A percentile compares a stretch with the other conserved stretches of the same genome.
These are phyloP conservation scores for Rhinogobius similis DNA, from an alignment of 2,113 vertebrate genomes.

Conservation along the genomic window DNA sequence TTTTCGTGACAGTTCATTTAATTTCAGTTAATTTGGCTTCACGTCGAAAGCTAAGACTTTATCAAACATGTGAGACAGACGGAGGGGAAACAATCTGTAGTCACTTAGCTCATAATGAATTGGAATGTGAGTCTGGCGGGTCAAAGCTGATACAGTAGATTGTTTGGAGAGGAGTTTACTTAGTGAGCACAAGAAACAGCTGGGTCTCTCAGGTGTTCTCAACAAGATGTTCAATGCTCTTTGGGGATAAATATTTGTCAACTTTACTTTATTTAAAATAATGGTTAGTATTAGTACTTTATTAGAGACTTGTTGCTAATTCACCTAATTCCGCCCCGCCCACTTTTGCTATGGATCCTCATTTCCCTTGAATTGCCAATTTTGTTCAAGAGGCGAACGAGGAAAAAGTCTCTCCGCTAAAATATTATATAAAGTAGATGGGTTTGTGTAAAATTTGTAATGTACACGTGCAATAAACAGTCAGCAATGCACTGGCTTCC, in stretches of 20 bases:
- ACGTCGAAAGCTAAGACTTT: slow-evolving; percentile 4
- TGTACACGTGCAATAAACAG: no score
- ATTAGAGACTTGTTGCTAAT: no score
- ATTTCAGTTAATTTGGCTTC: not conserved
- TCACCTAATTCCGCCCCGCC: no score
- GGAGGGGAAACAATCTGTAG: slow-evolving; percentile 23
- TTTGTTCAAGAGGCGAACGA: no score
- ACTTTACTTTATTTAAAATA: not conserved
- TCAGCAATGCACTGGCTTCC: no score
- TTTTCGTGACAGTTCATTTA: slow-evolving; percentile 23
- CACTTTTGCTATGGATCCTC: no score
- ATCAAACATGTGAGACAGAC: slow-evolving; percentile 9
- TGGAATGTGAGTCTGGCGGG: slow-evolving; percentile 27
- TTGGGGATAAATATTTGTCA: not conserved
- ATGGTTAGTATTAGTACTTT: no score
- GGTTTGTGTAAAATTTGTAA: no score
- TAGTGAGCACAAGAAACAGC: slow-evolving; percentile 18
- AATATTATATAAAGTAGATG: no score
- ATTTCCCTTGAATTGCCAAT: no score
- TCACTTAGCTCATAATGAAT: slow-evolving; percentile 32
- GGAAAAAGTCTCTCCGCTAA: no score
- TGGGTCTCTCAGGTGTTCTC: slow-evolving; percentile 12
- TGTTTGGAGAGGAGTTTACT: slow-evolving; percentile 29
- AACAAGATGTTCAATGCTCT: not conserved
- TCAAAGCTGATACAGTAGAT: slow-evolving; percentile 16